A percentile compares a stretch with the other conserved stretches of the same genome.
These are phyloP conservation scores for Heteromyza rotundicornis DNA, from an alignment of 2,888 invertebrate genomes.

Conservation along the genomic window DNA sequence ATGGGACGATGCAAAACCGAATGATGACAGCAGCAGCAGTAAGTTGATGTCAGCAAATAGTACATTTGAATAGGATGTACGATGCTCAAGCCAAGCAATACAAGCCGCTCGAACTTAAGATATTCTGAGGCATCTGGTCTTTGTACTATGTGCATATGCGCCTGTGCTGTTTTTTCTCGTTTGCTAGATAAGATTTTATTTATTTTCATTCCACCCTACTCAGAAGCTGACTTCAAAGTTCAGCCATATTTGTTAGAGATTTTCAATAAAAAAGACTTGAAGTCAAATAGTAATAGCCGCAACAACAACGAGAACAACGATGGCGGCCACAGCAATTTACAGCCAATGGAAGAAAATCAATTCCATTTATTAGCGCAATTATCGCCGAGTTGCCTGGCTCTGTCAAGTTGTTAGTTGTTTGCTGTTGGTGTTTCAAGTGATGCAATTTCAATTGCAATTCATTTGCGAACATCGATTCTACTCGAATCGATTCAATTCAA, in stretches of 20 bases:
- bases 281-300: not conserved
- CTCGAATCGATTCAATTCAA: not conserved
- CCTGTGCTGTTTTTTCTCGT: no score
- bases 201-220: no score
- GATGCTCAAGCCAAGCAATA: no score
- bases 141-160: no score
- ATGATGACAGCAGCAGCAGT: no score
- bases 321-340: not conserved
- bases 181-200: no score
- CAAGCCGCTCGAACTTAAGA: no score
- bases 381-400: not conserved
- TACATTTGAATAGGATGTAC: no score
- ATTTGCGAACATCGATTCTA: slow-evolving; percentile 2
- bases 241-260: slow-evolving; percentile 34
- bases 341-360: slow-evolving; percentile 10
- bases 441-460: no score
- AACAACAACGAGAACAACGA: not conserved
- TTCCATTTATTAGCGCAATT: slow-evolving; percentile 17
- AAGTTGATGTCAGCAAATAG: no score
- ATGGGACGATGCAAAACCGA: no score
- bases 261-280: slow-evolving; percentile 22
- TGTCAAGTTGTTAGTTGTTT: not conserved
- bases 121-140: no score
- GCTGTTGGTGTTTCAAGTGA: not conserved
- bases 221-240: slow-evolving; percentile 32